Evolutionary conservation across 2,113 vertebrate species (phyloP).

Genomic region (Lampris incognitus): DNA sequence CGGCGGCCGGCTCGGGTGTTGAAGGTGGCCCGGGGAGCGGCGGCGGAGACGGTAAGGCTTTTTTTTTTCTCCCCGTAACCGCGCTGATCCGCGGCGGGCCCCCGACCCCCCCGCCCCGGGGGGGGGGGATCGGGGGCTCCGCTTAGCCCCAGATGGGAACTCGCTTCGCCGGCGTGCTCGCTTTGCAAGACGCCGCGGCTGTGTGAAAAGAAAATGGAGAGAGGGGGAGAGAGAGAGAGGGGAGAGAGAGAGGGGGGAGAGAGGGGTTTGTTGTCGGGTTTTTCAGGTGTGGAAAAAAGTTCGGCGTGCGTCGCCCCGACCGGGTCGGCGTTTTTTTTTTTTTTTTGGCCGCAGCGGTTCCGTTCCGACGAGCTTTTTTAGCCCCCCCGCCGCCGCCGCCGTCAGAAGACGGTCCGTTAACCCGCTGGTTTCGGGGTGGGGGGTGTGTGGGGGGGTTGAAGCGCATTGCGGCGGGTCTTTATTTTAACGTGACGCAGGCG

Average conservation of each 20-base stretch:
- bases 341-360: too few species aligned
- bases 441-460: too few species aligned
- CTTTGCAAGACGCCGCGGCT: neutral
- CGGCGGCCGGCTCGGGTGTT: slow-evolving; percentile 80
- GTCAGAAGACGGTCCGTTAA: too few species aligned
- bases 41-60: slow-evolving; percentile 78
- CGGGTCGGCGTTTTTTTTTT: too few species aligned
- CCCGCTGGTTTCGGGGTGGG: too few species aligned
- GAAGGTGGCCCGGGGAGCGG: slow-evolving; percentile 86
- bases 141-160: neutral
- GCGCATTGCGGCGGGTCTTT: neutral
- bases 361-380: too few species aligned
- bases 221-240: neutral
- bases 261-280: slow-evolving; percentile 22
- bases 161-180: neutral
- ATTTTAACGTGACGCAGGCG: slow-evolving; percentile 8
- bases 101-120: slow-evolving; percentile 65
- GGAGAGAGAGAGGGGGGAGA: neutral
- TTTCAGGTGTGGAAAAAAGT: slow-evolving; percentile 69
- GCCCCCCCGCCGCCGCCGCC: too few species aligned
- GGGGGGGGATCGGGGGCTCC: neutral
- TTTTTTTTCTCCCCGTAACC: neutral
- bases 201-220: slow-evolving; percentile 26
- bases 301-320: slow-evolving; percentile 21
- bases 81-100: slow-evolving; percentile 31